Base-by-base conservation (phyloP, 1,140 invertebrate species). In the Drosophila rufa region DNA sequence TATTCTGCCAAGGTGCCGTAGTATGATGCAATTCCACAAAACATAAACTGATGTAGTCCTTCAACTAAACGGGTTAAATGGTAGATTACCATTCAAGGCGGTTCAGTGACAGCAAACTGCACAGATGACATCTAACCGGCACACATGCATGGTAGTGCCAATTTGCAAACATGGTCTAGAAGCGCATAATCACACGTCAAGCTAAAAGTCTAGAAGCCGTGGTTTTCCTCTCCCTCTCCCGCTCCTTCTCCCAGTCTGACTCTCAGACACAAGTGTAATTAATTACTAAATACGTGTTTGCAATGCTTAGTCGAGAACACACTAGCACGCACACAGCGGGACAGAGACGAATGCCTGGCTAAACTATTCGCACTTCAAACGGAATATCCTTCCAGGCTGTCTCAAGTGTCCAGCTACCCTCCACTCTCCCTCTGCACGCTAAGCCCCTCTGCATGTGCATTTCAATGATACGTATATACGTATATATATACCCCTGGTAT, bases 211-310 rank as follows among this genome's bases (percentile, higher is more conserved):
- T 76, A 71, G 66, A 67, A 65, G 79, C 62, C 64, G 46, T 51
- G 36, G 56, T 46, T 11, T 58, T 36, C 22, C 12, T 5, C 59
- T 50, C 5, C 65, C 53, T 25, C 17, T 8, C 33, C 19, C 9
- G 1, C 25, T 14, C 38, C 1, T 19, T 14, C 38, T 4, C 33
- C 33, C 38, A 9, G 45, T 46, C 33, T 17, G 38, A 46, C 45
- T 67, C 56, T 47, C 48, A 69, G 74, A 48, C 64, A 66, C 74
- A 81, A 89, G 66, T 85, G 82, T 85, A 90, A 90, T 90, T 90
- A 90, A 90, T 90, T 90, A 76, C 85, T 79, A 77, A 85, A 75
- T 79, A 90, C 81, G 65, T 90, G 79, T 82, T 74, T 82, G 79
- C 78, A 73, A 89, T 84, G 71, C 51, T 80, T 74, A 80, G 74